phyloP scores from a whole-genome alignment of 1,140 invertebrate species.

The Drosophila biarmipes region DNA sequence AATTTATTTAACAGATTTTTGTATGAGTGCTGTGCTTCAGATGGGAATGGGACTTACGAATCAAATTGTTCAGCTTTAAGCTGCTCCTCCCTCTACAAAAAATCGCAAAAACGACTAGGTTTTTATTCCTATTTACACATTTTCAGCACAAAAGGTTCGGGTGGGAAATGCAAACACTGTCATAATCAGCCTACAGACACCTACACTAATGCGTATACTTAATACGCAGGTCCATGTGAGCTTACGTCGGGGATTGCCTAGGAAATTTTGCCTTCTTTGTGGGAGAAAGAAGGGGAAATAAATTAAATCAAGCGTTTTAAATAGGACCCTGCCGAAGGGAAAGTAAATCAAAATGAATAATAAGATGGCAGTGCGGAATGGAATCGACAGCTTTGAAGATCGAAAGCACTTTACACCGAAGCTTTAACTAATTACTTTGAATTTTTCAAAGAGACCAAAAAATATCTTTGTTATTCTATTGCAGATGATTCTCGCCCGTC shows the following conservation, averaged over 20 bases:
- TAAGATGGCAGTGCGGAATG: background rate
- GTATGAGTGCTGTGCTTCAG: background rate
- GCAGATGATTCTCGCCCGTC: constrained; percentile 5
- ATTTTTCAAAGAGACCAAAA: background rate
- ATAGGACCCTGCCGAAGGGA: constrained; percentile 5
- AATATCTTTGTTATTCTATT: constrained; percentile 7
- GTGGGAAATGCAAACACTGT: constrained; percentile 27
- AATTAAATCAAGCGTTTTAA: constrained; percentile 27
- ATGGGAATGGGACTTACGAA: background rate
- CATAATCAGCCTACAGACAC: constrained; percentile 49
- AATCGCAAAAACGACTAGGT: constrained; percentile 5
- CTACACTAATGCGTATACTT: constrained; percentile 45
- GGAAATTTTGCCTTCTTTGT: constrained; percentile 36
- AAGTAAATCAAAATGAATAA: constrained; percentile 33
- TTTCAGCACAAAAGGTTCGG: constrained; percentile 27
- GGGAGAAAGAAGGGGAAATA: constrained; percentile 17
- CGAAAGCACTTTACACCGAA: background rate
- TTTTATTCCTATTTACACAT: constrained; percentile 27
- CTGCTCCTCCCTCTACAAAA: background rate
- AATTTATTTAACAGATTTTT: constrained; percentile 10
- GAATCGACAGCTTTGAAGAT: constrained; percentile 3
- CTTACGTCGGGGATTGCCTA: constrained; percentile 43
- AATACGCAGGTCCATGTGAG: constrained; percentile 14
- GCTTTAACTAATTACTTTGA: constrained; percentile 24
- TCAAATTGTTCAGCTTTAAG: constrained; percentile 34